Conservation (phyloP, 1,140 invertebrate species). For the Lithobius niger region DNA sequence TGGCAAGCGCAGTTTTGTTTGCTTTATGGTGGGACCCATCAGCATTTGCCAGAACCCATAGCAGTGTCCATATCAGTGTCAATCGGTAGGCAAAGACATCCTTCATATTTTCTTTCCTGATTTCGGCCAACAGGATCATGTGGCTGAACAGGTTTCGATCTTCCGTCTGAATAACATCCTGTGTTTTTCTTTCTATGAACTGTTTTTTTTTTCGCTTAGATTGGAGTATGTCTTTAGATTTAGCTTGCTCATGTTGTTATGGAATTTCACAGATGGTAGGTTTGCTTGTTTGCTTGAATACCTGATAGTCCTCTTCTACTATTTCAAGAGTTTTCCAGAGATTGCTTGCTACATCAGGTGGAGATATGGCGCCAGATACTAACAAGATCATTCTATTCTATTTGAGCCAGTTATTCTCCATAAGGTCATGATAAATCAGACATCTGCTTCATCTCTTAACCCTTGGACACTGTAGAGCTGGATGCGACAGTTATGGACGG, state of each 20-base stretch:
- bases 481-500: neutral
- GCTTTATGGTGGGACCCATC: neutral
- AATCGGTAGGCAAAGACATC: neutral
- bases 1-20: neutral
- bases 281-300: neutral
- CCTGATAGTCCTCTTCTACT: neutral
- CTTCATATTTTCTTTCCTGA: neutral
- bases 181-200: neutral
- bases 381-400: neutral
- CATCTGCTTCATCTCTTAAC: neutral
- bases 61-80: neutral
- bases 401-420: neutral
- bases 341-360: neutral
- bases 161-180: neutral
- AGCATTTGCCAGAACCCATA: neutral
- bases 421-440: neutral
- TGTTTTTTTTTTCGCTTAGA: neutral
- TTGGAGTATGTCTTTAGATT: neutral
- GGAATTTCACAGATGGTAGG: neutral
- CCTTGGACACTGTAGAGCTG: neutral
- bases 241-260: neutral
- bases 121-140: neutral
- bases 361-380: neutral
- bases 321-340: neutral
- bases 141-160: neutral